Percentiles rank a stretch among this genome's conserved stretches.
phyloP scores from a whole-genome alignment of 2,888 invertebrate genomes.

The Drosophila histrio region DNA sequence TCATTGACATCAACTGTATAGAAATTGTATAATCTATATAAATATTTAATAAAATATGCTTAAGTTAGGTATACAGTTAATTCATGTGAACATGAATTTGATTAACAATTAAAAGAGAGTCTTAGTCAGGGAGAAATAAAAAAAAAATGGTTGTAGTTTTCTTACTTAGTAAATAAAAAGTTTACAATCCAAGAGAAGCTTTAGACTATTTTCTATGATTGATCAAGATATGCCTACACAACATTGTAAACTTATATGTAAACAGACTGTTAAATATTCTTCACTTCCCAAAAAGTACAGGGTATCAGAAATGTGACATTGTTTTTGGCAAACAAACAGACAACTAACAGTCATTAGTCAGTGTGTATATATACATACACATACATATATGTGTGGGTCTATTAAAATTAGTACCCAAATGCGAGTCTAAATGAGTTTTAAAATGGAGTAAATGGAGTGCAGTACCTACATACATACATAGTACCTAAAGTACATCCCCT shows the following conservation, averaged over 20 bases:
- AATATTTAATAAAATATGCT: not conserved
- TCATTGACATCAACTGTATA: no score
- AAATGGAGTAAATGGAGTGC: constrained; percentile 73
- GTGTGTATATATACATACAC: not conserved
- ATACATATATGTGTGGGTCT: constrained; percentile 14
- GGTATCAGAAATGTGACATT: constrained; percentile 39
- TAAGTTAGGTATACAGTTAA: not conserved
- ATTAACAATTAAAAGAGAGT: no score
- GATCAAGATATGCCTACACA: no score
- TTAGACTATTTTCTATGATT: no score
- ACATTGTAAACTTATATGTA: not conserved
- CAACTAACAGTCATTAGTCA: constrained; percentile 58
- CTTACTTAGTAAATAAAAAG: no score
- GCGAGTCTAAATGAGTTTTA: constrained; percentile 62
- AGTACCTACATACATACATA: no score
- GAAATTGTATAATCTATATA: no score
- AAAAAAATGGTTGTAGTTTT: no score
- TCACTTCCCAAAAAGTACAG: constrained; percentile 5
- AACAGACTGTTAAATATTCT: not conserved
- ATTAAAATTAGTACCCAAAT: constrained; percentile 53
- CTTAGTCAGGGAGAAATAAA: no score
- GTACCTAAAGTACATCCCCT: constrained; percentile 8
- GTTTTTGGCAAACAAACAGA: constrained; percentile 19
- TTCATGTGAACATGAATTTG: not conserved
- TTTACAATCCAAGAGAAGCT: no score